These are phyloP conservation scores for Onthophagus sagittarius DNA, from an alignment of 2,888 invertebrate species.

Conservation along the genomic window DNA sequence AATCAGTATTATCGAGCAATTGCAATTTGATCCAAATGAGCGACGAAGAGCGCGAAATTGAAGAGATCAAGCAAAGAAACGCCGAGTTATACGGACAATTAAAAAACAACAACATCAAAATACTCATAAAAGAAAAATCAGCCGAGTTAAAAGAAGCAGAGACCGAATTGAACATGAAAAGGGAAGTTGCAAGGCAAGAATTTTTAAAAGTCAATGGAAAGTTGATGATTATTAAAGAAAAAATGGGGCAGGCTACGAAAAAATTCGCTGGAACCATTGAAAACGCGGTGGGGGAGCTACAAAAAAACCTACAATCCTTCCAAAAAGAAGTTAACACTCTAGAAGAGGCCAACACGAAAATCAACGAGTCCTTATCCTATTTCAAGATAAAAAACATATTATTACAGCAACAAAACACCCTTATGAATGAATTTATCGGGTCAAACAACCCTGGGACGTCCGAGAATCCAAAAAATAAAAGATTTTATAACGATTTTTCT, in stretches of 20 bases:
- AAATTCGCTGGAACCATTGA: constrained; percentile 15
- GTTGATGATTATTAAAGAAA: constrained; percentile 5
- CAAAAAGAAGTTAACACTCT: constrained; percentile 9
- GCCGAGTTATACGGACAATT: constrained; percentile 8
- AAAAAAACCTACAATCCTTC: constrained; percentile 8
- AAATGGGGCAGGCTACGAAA: constrained; percentile 12
- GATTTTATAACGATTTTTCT: background rate
- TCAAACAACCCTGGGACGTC: background rate
- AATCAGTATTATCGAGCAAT: background rate
- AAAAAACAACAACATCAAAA: background rate
- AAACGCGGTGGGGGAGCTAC: constrained; percentile 8
- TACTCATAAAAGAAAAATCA: background rate
- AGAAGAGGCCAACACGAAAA: background rate
- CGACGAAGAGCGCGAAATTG: constrained; percentile 15
- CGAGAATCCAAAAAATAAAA: background rate
- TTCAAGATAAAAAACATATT: constrained; percentile 16
- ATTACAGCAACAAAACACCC: constrained; percentile 14
- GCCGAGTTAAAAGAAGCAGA: constrained; percentile 14
- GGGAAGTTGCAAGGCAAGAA: background rate
- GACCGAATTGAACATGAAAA: constrained; percentile 5
- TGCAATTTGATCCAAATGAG: background rate
- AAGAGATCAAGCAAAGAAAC: constrained; percentile 17
- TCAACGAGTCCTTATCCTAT: constrained; percentile 11
- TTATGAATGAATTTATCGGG: constrained; percentile 17
- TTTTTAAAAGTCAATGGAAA: constrained; percentile 2